These are phyloP conservation scores for Vanacampus margaritifer DNA, from an alignment of 2,113 vertebrate species.

Conservation along the genomic window DNA sequence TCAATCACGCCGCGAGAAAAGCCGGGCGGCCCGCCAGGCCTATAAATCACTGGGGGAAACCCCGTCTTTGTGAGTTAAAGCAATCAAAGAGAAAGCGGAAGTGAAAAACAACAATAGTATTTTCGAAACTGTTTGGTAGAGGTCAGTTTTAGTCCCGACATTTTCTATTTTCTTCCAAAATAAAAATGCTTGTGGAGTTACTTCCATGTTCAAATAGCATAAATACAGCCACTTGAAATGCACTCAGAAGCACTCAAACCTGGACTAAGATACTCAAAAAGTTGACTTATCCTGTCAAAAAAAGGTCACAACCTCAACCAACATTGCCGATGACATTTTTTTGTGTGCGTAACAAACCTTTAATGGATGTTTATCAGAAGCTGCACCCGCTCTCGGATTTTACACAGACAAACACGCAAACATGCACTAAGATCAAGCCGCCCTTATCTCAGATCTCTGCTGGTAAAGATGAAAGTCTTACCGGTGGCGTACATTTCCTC, in stretches of 20 bases:
- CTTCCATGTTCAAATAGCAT: too few relatives aligned
- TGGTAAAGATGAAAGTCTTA: conserved; percentile 46
- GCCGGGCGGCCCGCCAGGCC: too few relatives aligned
- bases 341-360: not conserved
- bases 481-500: conserved; percentile 29
- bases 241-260: too few relatives aligned
- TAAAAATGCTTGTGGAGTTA: too few relatives aligned
- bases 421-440: conserved; percentile 4
- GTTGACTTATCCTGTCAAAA: not conserved
- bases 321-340: not conserved
- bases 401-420: conserved; percentile 12
- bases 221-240: too few relatives aligned
- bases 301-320: not conserved
- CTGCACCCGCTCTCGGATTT: not conserved
- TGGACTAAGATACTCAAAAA: too few relatives aligned
- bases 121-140: too few relatives aligned
- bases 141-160: too few relatives aligned
- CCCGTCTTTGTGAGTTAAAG: not conserved
- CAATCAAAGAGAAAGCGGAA: too few relatives aligned
- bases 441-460: conserved; percentile 17
- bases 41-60: too few relatives aligned
- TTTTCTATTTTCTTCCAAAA: too few relatives aligned
- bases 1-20: not conserved
- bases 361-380: conserved; percentile 6
- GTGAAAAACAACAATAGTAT: too few relatives aligned